Base-by-base conservation (phyloP, 2,113 vertebrate genomes). In the Esox niger region DNA sequence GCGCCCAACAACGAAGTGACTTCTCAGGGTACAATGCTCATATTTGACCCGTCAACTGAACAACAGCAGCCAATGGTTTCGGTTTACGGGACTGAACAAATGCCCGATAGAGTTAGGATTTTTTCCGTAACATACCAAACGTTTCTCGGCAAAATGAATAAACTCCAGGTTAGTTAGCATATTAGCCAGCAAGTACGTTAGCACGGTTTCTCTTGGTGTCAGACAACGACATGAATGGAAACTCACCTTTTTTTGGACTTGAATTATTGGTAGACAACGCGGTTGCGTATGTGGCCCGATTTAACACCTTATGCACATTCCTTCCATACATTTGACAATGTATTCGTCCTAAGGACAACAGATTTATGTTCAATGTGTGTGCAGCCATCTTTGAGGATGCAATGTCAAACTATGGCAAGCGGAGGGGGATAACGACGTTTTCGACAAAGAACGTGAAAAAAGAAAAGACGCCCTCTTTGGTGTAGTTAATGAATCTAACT, bases 381-480 rank as follows among this genome's bases (percentile, higher is more conserved):
- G 85, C 65, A 58, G 90, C 90, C 91, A 93, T 93, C 73, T 87
- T 88, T 62, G n/a, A 21, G 75, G 29, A 43, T 10, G 15, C 38
- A 59, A 59, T 31, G 56, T 21, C 1, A 32, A 33, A 52, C 32
- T 74, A 90, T 81, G 74, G 85, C 21, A 27, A 25, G 1, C 0
- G 1, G 2, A 33, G 27, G 62, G 55, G 76, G 78, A 73, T 79
- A 70, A 6, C 4, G 13, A n/a, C 21, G 31, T n/a, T 9, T 2
- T 66, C 59, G 27, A 81, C 64, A 20, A 6, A 17, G 6, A 26
- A 4, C 3, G 26, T 7, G 13, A 43, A 25, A 64, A 31, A 47
- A 47, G n/a, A 21, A 21, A 17, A 21, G 47, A 2, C 5, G 20
- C n/a, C 47, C 47, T 6, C 8, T n/a, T 21, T 52, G n/a, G 47